Evolutionary conservation across 2,888 invertebrate genomes (phyloP).

Genomic region (Physocephala rufipes): DNA sequence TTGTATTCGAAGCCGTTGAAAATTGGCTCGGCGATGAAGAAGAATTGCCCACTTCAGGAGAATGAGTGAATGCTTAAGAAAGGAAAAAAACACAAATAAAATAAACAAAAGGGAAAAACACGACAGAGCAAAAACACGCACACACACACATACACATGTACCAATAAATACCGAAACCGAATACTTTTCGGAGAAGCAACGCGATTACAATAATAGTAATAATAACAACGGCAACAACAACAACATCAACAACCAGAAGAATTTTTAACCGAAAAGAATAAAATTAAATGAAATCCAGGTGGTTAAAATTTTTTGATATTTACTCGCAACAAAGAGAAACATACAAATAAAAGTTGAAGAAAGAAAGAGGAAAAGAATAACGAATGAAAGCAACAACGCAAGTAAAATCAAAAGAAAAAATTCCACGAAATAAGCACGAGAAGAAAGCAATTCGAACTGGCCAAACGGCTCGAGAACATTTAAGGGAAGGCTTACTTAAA

Average conservation of each 20-base stretch:
- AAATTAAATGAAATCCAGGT: slow-evolving; percentile 50
- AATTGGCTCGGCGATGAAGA: too few species aligned
- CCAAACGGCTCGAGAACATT: slow-evolving; percentile 52
- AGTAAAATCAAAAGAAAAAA: slow-evolving; percentile 28
- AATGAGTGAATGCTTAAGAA: background rate
- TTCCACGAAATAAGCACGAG: slow-evolving; percentile 39
- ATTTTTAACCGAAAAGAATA: background rate
- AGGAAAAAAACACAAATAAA: background rate
- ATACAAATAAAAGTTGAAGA: slow-evolving; percentile 17
- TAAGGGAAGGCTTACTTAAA: slow-evolving; percentile 15
- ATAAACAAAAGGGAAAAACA: background rate
- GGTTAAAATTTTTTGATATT: slow-evolving; percentile 50
- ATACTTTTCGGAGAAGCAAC: too few species aligned
- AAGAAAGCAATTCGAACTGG: slow-evolving; percentile 52
- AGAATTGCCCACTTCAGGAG: slow-evolving; percentile 31
- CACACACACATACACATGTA: too few species aligned
- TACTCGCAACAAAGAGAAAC: slow-evolving; percentile 45
- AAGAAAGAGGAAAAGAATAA: background rate
- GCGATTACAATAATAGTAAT: slow-evolving; percentile 8
- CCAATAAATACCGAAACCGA: too few species aligned
- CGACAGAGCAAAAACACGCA: background rate
- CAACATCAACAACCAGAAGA: slow-evolving; percentile 21
- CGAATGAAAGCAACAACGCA: background rate
- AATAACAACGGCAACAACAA: slow-evolving; percentile 17
- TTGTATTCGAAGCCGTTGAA: slow-evolving; percentile 13